These are phyloP conservation scores for Synergus laeviventris DNA, from an alignment of 2,888 invertebrate species.

Conservation along the genomic window DNA sequence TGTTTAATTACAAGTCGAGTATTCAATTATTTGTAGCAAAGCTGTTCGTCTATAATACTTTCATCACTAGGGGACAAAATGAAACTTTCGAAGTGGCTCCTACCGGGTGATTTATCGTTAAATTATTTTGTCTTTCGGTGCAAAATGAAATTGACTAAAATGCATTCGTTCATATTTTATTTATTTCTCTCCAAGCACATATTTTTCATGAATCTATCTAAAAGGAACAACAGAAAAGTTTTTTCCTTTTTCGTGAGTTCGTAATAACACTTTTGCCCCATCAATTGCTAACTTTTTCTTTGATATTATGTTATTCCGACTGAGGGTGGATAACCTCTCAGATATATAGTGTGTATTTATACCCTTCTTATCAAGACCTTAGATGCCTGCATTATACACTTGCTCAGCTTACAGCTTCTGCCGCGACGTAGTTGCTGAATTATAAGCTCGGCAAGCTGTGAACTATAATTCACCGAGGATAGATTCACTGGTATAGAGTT, in stretches of 20 bases:
- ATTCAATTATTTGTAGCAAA: neutral
- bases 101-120: slow-evolving; percentile 1
- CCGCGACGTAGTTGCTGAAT: slow-evolving; percentile 4
- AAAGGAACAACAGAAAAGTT: neutral
- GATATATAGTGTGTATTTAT: slow-evolving; percentile 15
- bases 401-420: slow-evolving; percentile 16
- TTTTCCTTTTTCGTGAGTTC: neutral
- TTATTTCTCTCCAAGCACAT: neutral
- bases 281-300: slow-evolving; percentile 2
- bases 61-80: slow-evolving; percentile 11
- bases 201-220: neutral
- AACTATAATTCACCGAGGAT: slow-evolving; percentile 15
- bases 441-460: slow-evolving; percentile 6
- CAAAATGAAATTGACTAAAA: slow-evolving; percentile 14
- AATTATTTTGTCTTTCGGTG: slow-evolving; percentile 4
- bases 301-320: neutral
- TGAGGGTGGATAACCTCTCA: slow-evolving; percentile 21
- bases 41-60: slow-evolving; percentile 4
- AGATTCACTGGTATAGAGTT: slow-evolving; percentile 1
- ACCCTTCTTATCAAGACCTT: slow-evolving; percentile 30
- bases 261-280: slow-evolving; percentile 7
- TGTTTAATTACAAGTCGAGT: slow-evolving; percentile 19
- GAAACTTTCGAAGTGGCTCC: slow-evolving; percentile 5
- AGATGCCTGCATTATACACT: slow-evolving; percentile 25
- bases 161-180: neutral